These are phyloP conservation scores for Arizona elegans DNA, from an alignment of 2,113 vertebrate genomes.

Conservation along the genomic window DNA sequence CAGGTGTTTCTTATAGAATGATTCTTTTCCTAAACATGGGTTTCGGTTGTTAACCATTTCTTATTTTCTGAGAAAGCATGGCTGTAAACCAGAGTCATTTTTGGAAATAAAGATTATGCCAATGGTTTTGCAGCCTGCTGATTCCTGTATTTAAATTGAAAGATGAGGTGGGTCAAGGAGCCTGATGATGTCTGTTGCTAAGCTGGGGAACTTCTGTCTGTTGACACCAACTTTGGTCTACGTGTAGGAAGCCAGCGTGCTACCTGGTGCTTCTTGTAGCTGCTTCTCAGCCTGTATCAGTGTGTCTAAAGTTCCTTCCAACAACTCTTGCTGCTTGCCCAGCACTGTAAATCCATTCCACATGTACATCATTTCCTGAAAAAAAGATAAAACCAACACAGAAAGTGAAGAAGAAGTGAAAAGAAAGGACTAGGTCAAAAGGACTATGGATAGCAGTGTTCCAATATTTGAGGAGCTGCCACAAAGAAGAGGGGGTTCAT, in stretches of 20 bases:
- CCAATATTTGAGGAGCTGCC: background rate
- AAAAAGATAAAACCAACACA: background rate
- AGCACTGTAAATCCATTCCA: slow-evolving; percentile 93
- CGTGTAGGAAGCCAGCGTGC: background rate
- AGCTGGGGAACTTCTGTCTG: background rate
- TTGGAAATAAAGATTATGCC: background rate
- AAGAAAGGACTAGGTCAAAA: background rate
- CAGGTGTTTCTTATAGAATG: background rate
- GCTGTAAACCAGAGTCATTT: background rate
- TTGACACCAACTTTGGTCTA: background rate
- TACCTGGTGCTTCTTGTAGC: slow-evolving; percentile 79
- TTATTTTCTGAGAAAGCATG: background rate
- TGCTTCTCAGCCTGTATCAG: slow-evolving; percentile 77
- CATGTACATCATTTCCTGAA: slow-evolving; percentile 95
- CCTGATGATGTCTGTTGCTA: background rate
- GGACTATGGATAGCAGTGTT: background rate
- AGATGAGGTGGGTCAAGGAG: background rate
- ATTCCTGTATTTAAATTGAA: background rate
- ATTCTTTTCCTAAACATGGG: background rate
- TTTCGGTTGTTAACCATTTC: background rate
- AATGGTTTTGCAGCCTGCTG: background rate
- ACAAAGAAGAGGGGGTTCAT: background rate
- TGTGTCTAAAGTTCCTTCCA: slow-evolving; percentile 82
- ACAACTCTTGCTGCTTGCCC: slow-evolving; percentile 83
- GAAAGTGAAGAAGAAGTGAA: background rate